A percentile compares a stretch with the other conserved stretches of the same genome.
Conservation (phyloP, 2,797 vertebrate genomes). For the Pelodytes ibericus region DNA sequence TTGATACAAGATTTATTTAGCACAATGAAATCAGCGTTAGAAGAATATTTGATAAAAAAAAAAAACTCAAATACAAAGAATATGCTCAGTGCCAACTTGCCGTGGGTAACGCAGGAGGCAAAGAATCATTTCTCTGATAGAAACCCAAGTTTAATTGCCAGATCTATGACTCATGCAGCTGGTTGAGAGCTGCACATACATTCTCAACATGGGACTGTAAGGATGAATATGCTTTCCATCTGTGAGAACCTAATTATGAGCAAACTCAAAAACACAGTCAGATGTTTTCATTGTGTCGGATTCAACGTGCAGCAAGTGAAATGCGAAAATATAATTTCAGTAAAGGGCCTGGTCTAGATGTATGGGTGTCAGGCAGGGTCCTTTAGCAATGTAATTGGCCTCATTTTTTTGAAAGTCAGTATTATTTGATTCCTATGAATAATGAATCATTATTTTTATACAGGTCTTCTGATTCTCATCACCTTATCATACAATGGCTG, state of each 20-base stretch:
- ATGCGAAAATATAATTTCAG: slow-evolving; percentile 41
- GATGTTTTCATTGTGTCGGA: slow-evolving; percentile 54
- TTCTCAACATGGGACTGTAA: slow-evolving; percentile 53
- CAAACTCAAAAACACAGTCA: slow-evolving; percentile 55
- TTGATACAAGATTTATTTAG: background rate
- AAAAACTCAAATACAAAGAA: slow-evolving; percentile 26
- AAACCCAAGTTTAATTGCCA: slow-evolving; percentile 52
- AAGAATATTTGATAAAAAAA: slow-evolving; percentile 33
- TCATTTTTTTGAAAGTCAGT: slow-evolving; percentile 18
- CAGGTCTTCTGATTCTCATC: slow-evolving; percentile 21
- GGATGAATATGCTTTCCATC: slow-evolving; percentile 57
- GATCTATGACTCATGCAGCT: slow-evolving; percentile 53
- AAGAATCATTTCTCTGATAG: slow-evolving; percentile 50
- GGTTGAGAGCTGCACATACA: slow-evolving; percentile 46
- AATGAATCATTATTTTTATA: slow-evolving; percentile 49
- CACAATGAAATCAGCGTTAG: background rate
- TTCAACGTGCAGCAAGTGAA: slow-evolving; percentile 44
- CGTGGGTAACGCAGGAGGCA: slow-evolving; percentile 41
- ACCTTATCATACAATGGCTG: slow-evolving; percentile 43
- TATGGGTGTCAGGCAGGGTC: slow-evolving; percentile 27
- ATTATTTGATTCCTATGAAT: slow-evolving; percentile 39
- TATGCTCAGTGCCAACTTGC: slow-evolving; percentile 29
- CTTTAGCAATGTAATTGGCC: slow-evolving; percentile 40
- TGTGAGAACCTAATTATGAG: slow-evolving; percentile 53
- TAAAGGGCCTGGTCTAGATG: slow-evolving; percentile 31